Evolutionary conservation across 2,888 invertebrate species (phyloP), one percentile per base, ranked within the genome.

Genomic region (Cosmia pyralina): DNA sequence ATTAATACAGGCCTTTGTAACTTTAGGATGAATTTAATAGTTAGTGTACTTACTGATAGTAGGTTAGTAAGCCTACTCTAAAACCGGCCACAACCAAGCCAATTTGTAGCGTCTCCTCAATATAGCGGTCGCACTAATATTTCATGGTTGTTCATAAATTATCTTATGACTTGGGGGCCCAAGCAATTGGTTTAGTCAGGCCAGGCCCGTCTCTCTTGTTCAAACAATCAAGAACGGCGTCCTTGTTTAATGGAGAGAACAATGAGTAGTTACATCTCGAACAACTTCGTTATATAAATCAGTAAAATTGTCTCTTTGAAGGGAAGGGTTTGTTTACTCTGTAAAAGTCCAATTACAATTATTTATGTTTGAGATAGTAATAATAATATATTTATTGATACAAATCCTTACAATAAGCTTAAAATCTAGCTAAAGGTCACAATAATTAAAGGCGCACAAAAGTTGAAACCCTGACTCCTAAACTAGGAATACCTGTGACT

Each of bases 101-200:
- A 79, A 60, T 73, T 83, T 81, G 74, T 80, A 74, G 15, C 59
- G 50, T 67, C 79, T 55, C 53, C 63, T 62, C 58, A 55, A 58
- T 53, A 44, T 68, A 70, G 73, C 77, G 73, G 81, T 60, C 44
- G 62, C 66, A 69, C 79, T 74, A 82, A 87, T 87, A 87, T 83
- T 86, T 86, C 79, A 86, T 79, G 64, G 66, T 74, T 74, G 79
- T 81, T 85, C 76, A 86, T 87, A 88, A 88, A 86, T 88, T 83
- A 85, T 80, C 79, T 86, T 76, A 81, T 84, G 85, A 87, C 85
- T 86, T 78, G 68, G 63, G 73, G 77, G 78, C 80, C 73, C 67
- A 67, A 73, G 80, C 86, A 88, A 88, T 87, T 82, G 84, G 73
- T 83, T 82, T 77, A 77, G 83, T 83, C 79, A 75, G 63, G 69